phyloP scores from a whole-genome alignment of 2,888 invertebrate species.

The Morpho deidamia region DNA sequence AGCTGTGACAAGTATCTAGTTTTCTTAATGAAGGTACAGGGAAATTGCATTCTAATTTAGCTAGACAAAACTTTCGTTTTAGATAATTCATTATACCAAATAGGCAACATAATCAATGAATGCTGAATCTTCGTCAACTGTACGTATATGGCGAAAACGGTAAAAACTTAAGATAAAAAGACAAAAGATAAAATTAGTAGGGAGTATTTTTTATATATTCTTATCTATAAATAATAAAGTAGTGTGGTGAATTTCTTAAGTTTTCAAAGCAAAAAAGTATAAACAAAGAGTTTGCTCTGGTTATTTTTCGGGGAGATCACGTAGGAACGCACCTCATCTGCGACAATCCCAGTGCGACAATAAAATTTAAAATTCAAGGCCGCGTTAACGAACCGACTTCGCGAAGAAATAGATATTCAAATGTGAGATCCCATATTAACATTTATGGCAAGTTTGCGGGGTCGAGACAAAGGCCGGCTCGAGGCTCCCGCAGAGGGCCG shows the following conservation, averaged over 20 bases:
- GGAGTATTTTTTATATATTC: too few relatives aligned
- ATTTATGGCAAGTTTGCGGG: slow-evolving; percentile 78
- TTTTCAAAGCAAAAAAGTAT: slow-evolving; percentile 44
- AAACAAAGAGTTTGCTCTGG: slow-evolving; percentile 62
- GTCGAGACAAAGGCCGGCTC: slow-evolving; percentile 66
- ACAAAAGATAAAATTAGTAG: too few relatives aligned
- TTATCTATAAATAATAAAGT: slow-evolving; percentile 8
- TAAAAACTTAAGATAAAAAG: too few relatives aligned
- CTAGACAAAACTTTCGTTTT: slow-evolving; percentile 1
- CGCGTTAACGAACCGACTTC: slow-evolving; percentile 77
- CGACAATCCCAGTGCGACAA: slow-evolving; percentile 65
- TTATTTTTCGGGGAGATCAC: slow-evolving; percentile 71
- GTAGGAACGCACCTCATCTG: slow-evolving; percentile 77
- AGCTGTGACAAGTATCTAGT: slow-evolving; percentile 8
- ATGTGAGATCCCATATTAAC: slow-evolving; percentile 78
- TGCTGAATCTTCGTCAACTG: too few relatives aligned
- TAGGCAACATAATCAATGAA: too few relatives aligned
- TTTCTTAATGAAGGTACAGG: not conserved
- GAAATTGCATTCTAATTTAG: slow-evolving; percentile 9
- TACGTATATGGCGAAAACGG: too few relatives aligned
- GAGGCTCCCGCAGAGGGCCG: slow-evolving; percentile 39
- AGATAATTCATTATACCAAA: too few relatives aligned
- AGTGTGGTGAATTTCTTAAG: slow-evolving; percentile 22
- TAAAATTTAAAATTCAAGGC: slow-evolving; percentile 79
- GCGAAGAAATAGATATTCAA: slow-evolving; percentile 79